These are phyloP conservation scores for Procapra przewalskii DNA, from an alignment of 2,113 vertebrate genomes.

Conservation along the genomic window DNA sequence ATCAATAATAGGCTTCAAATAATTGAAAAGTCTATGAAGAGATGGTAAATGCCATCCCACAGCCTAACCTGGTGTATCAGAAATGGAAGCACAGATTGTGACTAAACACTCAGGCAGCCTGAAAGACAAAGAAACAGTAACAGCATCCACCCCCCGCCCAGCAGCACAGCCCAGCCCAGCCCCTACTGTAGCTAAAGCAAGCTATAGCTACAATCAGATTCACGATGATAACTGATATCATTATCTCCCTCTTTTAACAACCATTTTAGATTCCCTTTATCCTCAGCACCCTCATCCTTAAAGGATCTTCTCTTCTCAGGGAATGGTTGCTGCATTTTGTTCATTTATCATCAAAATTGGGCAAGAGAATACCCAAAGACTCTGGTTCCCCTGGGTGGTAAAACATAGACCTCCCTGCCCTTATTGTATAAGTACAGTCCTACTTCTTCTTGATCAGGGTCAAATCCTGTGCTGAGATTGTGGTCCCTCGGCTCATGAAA, in stretches of 20 bases:
- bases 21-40: not conserved
- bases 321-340: not conserved
- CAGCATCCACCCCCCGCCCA: not conserved
- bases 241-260: not conserved
- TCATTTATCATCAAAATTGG: not conserved
- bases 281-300: not conserved
- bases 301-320: not conserved
- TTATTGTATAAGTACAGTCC: not conserved
- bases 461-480: not conserved
- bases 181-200: not conserved
- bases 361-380: not conserved
- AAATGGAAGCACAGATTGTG: not conserved
- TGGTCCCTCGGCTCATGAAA: not conserved
- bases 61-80: not conserved
- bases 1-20: not conserved
- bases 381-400: not conserved
- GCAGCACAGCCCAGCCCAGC: not conserved
- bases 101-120: not conserved
- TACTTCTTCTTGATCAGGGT: not conserved
- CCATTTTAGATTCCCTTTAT: not conserved
- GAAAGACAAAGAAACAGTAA: not conserved
- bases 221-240: not conserved
- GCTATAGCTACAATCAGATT: not conserved
- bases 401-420: not conserved
- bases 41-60: not conserved